These are phyloP conservation scores for Nanorana parkeri DNA, from an alignment of 2,113 vertebrate species.

Conservation along the genomic window DNA sequence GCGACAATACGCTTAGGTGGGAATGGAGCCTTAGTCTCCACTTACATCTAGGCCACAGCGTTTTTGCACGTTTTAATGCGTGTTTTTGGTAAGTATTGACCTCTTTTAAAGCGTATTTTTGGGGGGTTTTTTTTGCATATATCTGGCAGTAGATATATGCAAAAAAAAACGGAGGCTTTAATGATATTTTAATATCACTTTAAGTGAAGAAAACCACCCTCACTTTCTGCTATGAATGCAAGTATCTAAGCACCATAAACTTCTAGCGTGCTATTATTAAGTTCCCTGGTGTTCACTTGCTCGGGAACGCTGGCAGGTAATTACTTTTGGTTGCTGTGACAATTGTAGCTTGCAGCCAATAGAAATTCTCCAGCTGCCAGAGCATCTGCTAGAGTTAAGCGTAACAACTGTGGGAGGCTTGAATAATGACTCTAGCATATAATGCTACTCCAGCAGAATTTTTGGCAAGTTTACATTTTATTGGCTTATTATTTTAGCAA, in stretches of 20 bases:
- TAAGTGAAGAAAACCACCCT: too few relatives aligned
- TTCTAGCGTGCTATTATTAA: background rate
- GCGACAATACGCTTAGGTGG: too few relatives aligned
- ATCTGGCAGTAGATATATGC: too few relatives aligned
- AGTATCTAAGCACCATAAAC: background rate
- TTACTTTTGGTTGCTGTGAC: background rate
- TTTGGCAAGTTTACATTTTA: background rate
- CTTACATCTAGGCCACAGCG: too few relatives aligned
- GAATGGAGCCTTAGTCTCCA: too few relatives aligned
- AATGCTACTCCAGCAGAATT: background rate
- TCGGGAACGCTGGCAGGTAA: background rate
- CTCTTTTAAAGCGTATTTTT: too few relatives aligned
- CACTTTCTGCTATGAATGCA: background rate
- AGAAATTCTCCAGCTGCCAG: conserved; percentile 6
- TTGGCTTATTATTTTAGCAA: background rate
- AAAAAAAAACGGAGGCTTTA: too few relatives aligned
- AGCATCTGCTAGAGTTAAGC: background rate
- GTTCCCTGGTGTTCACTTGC: background rate
- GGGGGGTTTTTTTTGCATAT: too few relatives aligned
- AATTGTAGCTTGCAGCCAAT: conserved; percentile 4
- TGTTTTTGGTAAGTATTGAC: too few relatives aligned
- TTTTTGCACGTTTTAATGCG: too few relatives aligned
- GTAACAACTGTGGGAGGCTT: background rate
- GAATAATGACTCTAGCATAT: background rate
- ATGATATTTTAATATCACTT: too few relatives aligned